A percentile compares a stretch with the other conserved stretches of the same genome.
phyloP scores from a whole-genome alignment of 2,888 invertebrate genomes.

The Conomelus anceps region DNA sequence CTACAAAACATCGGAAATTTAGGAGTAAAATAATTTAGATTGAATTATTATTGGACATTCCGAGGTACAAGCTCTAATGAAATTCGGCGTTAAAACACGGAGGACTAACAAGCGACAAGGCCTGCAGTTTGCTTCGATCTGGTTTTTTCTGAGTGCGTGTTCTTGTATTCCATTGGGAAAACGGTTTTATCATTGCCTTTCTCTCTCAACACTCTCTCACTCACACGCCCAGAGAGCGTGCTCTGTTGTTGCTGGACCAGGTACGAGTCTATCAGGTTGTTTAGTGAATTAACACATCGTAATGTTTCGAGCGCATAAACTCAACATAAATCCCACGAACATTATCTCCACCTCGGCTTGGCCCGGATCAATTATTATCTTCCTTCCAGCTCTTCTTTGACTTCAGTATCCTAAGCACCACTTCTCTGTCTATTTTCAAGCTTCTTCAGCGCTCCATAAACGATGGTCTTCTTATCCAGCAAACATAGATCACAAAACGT shows the following conservation, averaged over 20 bases:
- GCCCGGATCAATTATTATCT: conserved; percentile 8
- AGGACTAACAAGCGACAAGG: conserved; percentile 2
- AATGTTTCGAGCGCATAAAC: conserved; percentile 9
- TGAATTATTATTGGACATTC: neutral
- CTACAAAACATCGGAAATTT: neutral
- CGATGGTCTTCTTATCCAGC: neutral
- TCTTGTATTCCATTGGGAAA: neutral
- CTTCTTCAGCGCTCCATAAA: neutral
- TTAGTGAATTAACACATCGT: conserved; percentile 14
- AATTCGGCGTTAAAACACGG: conserved; percentile 2
- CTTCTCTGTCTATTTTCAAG: neutral
- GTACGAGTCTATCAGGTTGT: conserved; percentile 6
- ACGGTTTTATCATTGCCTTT: neutral
- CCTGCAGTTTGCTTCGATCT: conserved; percentile 4
- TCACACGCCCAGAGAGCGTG: neutral
- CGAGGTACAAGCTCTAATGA: conserved; percentile 7
- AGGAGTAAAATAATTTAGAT: neutral
- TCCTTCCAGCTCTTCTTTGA: neutral
- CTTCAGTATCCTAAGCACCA: neutral
- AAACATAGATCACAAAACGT: neutral
- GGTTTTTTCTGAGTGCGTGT: neutral
- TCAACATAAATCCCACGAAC: conserved; percentile 13
- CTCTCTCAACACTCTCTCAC: neutral
- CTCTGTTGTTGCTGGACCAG: neutral
- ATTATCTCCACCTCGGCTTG: conserved; percentile 2